phyloP scores from a whole-genome alignment of 2,888 invertebrate genomes.

The Cremastinae sp. region DNA sequence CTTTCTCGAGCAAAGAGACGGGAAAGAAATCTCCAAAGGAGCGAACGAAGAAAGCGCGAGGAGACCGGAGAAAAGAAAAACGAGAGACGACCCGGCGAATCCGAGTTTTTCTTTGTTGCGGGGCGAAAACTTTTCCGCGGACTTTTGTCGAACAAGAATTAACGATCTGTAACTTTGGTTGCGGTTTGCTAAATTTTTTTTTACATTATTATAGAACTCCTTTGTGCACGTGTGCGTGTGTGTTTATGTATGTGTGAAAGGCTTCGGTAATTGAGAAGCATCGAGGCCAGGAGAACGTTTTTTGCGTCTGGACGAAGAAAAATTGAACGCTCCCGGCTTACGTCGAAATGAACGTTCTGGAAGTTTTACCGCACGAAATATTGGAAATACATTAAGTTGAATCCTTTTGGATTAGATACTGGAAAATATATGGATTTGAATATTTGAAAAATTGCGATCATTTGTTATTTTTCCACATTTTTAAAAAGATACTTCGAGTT shows the following conservation, averaged over 20 bases:
- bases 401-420: too few relatives aligned
- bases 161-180: constrained; percentile 54
- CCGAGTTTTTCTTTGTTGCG: constrained; percentile 28
- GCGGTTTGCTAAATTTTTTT: constrained; percentile 14
- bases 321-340: constrained; percentile 1
- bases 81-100: constrained; percentile 25
- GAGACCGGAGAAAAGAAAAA: constrained; percentile 3
- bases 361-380: too few relatives aligned
- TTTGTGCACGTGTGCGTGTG: too few relatives aligned
- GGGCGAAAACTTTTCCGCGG: constrained; percentile 24
- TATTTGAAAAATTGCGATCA: too few relatives aligned
- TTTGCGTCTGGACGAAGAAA: background rate
- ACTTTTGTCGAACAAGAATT: constrained; percentile 55
- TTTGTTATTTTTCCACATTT: too few relatives aligned
- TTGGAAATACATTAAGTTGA: too few relatives aligned
- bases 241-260: constrained; percentile 23
- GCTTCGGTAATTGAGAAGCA: constrained; percentile 52
- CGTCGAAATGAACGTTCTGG: background rate
- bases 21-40: background rate
- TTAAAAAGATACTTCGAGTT: too few relatives aligned
- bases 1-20: background rate
- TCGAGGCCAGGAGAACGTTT: constrained; percentile 25
- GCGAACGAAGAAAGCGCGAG: background rate
- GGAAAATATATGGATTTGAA: too few relatives aligned
- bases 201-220: too few relatives aligned